Conservation (phyloP, 2,797 vertebrate species). For the Thunnus albacares region DNA sequence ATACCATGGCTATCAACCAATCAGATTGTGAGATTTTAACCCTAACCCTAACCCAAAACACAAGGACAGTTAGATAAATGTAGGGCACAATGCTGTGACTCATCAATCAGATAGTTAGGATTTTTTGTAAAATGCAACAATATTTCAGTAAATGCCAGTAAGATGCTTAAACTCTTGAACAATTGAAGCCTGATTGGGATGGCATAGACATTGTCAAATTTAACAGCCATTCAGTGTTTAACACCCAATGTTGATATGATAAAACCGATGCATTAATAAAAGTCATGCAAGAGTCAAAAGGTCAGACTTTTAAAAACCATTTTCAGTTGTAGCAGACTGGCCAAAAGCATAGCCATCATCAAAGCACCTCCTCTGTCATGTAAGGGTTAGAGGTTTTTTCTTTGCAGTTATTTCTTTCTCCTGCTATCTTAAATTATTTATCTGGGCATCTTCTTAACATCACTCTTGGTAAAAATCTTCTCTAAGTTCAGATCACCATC, state of each 20-base stretch:
- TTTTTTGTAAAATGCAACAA: not conserved
- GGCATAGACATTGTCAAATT: not conserved
- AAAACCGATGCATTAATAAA: constrained; percentile 5
- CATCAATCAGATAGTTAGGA: not conserved
- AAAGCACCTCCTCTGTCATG: constrained; percentile 15
- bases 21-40: too few relatives aligned
- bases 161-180: constrained; percentile 3
- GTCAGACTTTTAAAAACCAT: constrained; percentile 17
- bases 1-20: too few relatives aligned
- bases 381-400: constrained; percentile 8
- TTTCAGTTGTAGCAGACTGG: constrained; percentile 22
- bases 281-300: constrained; percentile 27
- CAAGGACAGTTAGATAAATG: not conserved
- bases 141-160: not conserved
- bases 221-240: constrained; percentile 1
- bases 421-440: constrained; percentile 30
- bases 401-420: constrained; percentile 18
- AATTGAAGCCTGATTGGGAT: not conserved
- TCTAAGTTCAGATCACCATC: constrained; percentile 11
- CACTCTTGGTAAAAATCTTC: constrained; percentile 19
- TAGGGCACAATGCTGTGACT: not conserved
- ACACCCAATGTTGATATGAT: not conserved
- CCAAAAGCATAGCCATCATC: constrained; percentile 6
- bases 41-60: not conserved
- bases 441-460: constrained; percentile 3